Percentiles rank a stretch among this genome's conserved stretches.
Evolutionary conservation across 2,113 vertebrate species (phyloP).

Genomic region (Pseudolaguvia tuberculata): DNA sequence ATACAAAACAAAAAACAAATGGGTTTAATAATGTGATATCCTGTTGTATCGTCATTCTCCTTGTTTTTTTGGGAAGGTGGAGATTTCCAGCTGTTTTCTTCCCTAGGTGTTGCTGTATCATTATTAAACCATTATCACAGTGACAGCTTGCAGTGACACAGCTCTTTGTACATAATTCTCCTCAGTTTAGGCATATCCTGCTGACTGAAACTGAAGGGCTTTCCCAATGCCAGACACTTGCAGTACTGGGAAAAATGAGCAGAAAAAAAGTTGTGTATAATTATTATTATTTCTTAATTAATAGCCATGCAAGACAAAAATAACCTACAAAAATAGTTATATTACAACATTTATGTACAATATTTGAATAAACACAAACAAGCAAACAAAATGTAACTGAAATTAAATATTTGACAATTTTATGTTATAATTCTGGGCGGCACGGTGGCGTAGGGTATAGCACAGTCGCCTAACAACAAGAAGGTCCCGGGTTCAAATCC

Average conservation of each 20-base stretch:
- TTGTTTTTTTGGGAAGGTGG: conserved; percentile 40
- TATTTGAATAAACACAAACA: too few species aligned
- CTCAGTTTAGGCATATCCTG: conserved; percentile 89
- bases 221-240: conserved; percentile 84
- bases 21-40: conserved; percentile 37
- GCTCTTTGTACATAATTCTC: conserved; percentile 92
- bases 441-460: too few species aligned
- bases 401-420: too few species aligned
- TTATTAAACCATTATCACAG: conserved; percentile 67
- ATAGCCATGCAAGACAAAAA: too few species aligned
- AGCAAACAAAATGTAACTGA: too few species aligned
- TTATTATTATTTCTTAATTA: too few species aligned
- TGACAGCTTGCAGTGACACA: conserved; percentile 87
- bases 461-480: too few species aligned
- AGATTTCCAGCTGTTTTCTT: conserved; percentile 20
- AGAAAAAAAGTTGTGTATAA: background rate
- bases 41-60: conserved; percentile 25
- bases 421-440: too few species aligned
- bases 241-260: conserved; percentile 73
- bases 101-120: conserved; percentile 4
- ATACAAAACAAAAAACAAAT: conserved; percentile 38
- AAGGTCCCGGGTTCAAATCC: too few species aligned
- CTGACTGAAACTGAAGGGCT: conserved; percentile 83
- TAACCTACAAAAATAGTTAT: too few species aligned
- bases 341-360: too few species aligned